Evolutionary conservation across 2,797 vertebrate genomes (phyloP).

Genomic region (Sciurus vulgaris): DNA sequence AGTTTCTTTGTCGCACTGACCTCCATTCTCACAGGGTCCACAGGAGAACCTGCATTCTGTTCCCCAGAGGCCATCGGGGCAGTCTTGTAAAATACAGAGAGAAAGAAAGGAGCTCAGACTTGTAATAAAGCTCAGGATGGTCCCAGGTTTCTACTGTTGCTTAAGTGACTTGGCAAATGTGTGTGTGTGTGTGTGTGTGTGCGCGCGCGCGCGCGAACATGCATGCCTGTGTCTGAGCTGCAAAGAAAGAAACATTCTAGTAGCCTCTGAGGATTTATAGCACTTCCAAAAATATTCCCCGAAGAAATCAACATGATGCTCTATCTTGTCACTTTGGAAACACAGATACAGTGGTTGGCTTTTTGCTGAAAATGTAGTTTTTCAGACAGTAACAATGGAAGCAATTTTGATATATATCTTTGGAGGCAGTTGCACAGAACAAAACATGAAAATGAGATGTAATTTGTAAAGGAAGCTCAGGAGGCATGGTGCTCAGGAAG

Average conservation of each 20-base stretch:
- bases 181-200: not conserved
- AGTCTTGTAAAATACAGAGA: conserved; percentile 84
- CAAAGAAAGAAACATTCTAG: conserved; percentile 43
- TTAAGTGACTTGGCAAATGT: conserved; percentile 32
- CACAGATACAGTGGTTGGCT: conserved; percentile 62
- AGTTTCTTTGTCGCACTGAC: conserved; percentile 86
- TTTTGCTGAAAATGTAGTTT: conserved; percentile 71
- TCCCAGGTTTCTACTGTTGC: conserved; percentile 31
- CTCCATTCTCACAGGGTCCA: conserved; percentile 86
- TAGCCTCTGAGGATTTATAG: conserved; percentile 59
- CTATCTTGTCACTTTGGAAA: conserved; percentile 66
- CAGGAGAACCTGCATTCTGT: conserved; percentile 86
- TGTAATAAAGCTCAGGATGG: conserved; percentile 37
- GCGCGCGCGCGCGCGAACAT: not conserved
- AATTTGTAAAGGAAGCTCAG: conserved; percentile 60
- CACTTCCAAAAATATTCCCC: conserved; percentile 62
- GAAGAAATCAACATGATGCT: conserved; percentile 71
- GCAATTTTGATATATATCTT: conserved; percentile 69
- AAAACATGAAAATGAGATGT: conserved; percentile 53
- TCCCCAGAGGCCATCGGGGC: conserved; percentile 88
- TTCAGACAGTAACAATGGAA: conserved; percentile 60
- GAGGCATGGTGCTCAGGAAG: not conserved
- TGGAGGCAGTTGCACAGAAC: conserved; percentile 67
- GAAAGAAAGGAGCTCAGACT: not conserved
- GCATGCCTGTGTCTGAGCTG: not conserved